A percentile compares a stretch with the other conserved stretches of the same genome.
Conservation (phyloP, 2,888 invertebrate genomes). For the Brenthis ino region DNA sequence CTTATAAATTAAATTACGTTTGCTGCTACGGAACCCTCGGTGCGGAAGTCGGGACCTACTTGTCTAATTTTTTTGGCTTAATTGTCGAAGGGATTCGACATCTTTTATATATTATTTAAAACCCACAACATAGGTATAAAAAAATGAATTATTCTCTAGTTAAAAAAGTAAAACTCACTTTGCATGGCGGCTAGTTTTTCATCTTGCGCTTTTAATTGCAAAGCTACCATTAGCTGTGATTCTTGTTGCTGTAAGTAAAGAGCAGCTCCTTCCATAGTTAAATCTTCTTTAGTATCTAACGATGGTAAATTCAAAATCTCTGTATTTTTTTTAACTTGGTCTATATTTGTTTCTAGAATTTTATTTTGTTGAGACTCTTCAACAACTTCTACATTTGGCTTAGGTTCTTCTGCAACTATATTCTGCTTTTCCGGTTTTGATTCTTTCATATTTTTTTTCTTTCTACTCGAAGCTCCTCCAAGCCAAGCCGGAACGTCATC, state of each 20-base stretch:
- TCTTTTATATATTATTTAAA: too few species aligned
- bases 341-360: conserved; percentile 36
- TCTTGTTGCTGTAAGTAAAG: conserved; percentile 84
- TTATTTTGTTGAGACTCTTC: conserved; percentile 37
- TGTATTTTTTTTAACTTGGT: conserved; percentile 37
- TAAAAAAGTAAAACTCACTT: conserved; percentile 52
- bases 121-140: too few species aligned
- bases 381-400: conserved; percentile 28
- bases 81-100: too few species aligned
- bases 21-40: too few species aligned
- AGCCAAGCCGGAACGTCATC: conserved; percentile 72
- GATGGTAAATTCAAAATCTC: conserved; percentile 40
- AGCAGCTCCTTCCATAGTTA: conserved; percentile 79
- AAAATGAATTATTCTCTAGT: too few species aligned
- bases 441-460: conserved; percentile 53
- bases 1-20: too few species aligned
- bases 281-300: conserved; percentile 61
- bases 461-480: conserved; percentile 57
- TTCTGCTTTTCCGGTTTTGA: conserved; percentile 36
- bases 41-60: too few species aligned
- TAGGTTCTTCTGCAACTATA: conserved; percentile 20
- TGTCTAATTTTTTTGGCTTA: too few species aligned
- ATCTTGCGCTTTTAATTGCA: conserved; percentile 85
- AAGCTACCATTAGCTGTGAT: conserved; percentile 82
- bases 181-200: conserved; percentile 82